Evolutionary conservation across 2,888 invertebrate genomes (phyloP), one percentile per base, ranked within the genome.

Genomic region (Drosophila mayaguana): DNA sequence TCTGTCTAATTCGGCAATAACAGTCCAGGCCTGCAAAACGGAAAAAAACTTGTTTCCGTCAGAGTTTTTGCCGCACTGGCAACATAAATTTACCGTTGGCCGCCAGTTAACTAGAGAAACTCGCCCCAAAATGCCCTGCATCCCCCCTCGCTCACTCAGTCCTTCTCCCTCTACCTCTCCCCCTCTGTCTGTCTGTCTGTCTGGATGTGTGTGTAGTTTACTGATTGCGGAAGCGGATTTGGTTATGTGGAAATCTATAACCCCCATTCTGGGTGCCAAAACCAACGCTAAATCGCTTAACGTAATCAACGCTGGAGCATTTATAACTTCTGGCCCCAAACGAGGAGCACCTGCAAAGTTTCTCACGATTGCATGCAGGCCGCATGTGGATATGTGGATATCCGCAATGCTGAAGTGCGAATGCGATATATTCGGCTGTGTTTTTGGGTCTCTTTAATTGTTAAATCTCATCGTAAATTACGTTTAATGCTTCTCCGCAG

Each of bases 171-270:
- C 11, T 11, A 22, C 16, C 28, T 36, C 18, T 7, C 5, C 28
- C 22, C 8, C 40, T 25, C 11, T 22, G 1, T 48, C 34, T 60
- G 45, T 59, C 36, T 43, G 28, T n/a, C 34, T 60, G 51, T 43
- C 18, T 66, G 50, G 18, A 12, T 40, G 28, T 54, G 82, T 78
- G 79, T 87, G 87, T 75, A 87, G 87, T 86, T 84, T 89, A 89
- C 87, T 89, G 84, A 84, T 84, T 84, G 84, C 84, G 84, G 89
- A 84, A 84, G 84, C 84, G 89, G 84, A 84, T 84, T 84, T 83
- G 84, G 89, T 80, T 83, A 81, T 75, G 80, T 81, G 84, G 73
- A 89, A 85, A 83, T 85, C 88, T 82, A 83, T 78, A 80, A 72
- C 53, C 71, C 64, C 66, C 48, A 40, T 55, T 32, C 36, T 46